phyloP scores from a whole-genome alignment of 2,888 invertebrate genomes.

The Sminthurinus aureus region DNA sequence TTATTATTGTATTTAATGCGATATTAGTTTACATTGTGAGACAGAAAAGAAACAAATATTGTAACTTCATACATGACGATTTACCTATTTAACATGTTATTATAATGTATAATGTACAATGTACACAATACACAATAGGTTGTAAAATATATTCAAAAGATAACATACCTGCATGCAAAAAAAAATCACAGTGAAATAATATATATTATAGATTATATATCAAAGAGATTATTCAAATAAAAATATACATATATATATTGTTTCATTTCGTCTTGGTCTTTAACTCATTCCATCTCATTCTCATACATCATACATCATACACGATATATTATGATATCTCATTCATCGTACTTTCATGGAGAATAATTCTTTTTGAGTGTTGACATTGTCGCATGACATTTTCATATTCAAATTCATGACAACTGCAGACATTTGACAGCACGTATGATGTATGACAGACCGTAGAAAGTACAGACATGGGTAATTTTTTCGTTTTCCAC shows the following conservation, averaged over 20 bases:
- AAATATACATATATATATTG: constrained; percentile 14
- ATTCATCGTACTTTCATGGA: too few species aligned
- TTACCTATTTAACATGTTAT: constrained; percentile 15
- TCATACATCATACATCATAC: too few species aligned
- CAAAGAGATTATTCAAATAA: constrained; percentile 30
- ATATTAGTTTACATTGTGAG: neutral
- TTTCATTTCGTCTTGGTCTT: neutral
- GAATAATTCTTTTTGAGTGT: too few species aligned
- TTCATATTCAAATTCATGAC: too few species aligned
- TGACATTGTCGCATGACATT: too few species aligned
- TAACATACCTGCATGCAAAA: constrained; percentile 1
- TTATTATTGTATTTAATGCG: too few species aligned
- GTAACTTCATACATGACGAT: neutral
- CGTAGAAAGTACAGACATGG: too few species aligned
- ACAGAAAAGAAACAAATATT: neutral
- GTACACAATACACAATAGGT: too few species aligned
- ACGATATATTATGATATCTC: too few species aligned
- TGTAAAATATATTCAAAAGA: neutral
- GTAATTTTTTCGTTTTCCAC: too few species aligned
- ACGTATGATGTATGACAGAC: too few species aligned
- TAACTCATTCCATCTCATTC: neutral
- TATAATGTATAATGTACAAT: neutral
- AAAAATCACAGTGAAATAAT: neutral
- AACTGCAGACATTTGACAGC: too few species aligned
- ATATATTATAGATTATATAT: neutral